Evolutionary conservation across 1,140 invertebrate species (phyloP), one percentile per base, ranked within the genome.

Genomic region (Leptestheria dahalacensis): DNA sequence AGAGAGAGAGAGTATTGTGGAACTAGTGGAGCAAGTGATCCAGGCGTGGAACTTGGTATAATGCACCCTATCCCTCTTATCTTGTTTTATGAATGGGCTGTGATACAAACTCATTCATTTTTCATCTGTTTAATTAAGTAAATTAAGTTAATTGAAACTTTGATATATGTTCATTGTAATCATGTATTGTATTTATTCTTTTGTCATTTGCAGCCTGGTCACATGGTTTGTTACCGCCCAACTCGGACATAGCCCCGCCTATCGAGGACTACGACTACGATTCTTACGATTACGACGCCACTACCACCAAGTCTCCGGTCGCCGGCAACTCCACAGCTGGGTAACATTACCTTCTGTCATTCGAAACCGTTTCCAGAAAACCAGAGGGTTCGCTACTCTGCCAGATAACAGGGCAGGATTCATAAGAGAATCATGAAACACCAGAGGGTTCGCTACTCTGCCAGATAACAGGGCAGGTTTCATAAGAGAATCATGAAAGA

Each of bases 181-280:
- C 15, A 41, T 9, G 6, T 41, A 41, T 9, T 41, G 6, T 9
- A 41, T 41, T 41, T 9, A 41, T 41, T 41, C 6, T 9, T 41
- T 41, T 9, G 6, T 41, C 33, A n/a, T 41, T 41, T 41, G 33
- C 50, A 60, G 58, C 52, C 11, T 60, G 58, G 58, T 33, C 48
- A 25, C 58, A 60, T 25, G 58, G 58, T 52, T 60, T 60, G 48
- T 29, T 52, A 21, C 48, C 51, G 21, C 48, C 48, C 28, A 48
- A 60, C 52, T 52, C 58, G 48, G 48, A 60, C 21, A 50, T 33
- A 20, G 25, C 51, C 25, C 58, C 58, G 48, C 24, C 48, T 12
- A 49, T 60, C 48, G 58, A 60, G 49, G 58, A 60, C 21, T 60
- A 60, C 49, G 58, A 60, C 49, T 60, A 60, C 29, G 58, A 60